Base-by-base conservation (phyloP, 2,888 invertebrate genomes). In the Tiliacea citrago region DNA sequence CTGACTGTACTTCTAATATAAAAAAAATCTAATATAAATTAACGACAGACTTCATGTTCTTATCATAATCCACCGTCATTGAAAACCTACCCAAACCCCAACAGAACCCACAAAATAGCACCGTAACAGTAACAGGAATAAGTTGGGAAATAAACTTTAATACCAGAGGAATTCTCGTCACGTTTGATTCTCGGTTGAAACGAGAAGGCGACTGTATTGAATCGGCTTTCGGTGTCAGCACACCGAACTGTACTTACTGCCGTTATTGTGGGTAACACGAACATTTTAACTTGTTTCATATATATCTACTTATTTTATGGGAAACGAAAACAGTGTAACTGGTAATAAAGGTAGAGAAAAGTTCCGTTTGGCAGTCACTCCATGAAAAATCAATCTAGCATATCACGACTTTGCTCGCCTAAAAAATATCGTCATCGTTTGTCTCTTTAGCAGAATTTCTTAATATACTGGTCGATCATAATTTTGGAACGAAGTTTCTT, bases 151-250 rank as follows among this genome's bases (percentile, higher is more conserved):
- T 81, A 81, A 75, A 81, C 84, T 75, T 66, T 82, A 69, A 74
- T 39, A 66, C 35, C 57, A 7, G 53, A 18, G n/a, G 45, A 60
- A 87, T 88, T 88, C 88, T 8, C 72, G 78, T 85, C 88, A 88
- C 89, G 88, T 88, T 76, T 88, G 83, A 86, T 85, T 88, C 82
- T 70, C 63, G 81, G 82, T 81, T 61, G 83, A 73, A 75, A 77
- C 79, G 82, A 75, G 81, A 88, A 88, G 68, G 86, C 85, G 89
- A 82, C 85, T 79, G 83, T 86, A 88, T 88, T 89, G 89, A 88
- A 88, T 85, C 81, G 75, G 79, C 69, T 86, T 81, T 82, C 35
- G 49, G 68, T 75, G 85, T 77, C 82, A 74, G 82, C 62, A 58
- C 68, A 72, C 55, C 18, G 55, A 29, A 63, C 60, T 51, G 35